Evolutionary conservation across 2,113 vertebrate species (phyloP).

Genomic region (Atrichornis clamosus): DNA sequence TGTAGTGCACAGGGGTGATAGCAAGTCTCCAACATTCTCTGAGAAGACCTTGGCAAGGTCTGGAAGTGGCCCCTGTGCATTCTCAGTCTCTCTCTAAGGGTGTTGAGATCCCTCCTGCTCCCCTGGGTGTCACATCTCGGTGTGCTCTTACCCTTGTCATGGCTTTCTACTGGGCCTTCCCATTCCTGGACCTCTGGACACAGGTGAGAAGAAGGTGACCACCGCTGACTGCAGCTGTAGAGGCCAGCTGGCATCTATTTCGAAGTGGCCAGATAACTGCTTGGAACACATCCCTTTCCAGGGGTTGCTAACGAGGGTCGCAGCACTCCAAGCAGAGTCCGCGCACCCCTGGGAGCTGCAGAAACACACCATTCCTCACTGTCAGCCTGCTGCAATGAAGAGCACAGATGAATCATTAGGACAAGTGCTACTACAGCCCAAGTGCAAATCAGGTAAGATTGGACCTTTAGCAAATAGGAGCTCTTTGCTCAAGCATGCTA

Average conservation of each 20-base stretch:
- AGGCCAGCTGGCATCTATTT: not conserved
- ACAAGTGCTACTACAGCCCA: constrained; percentile 51
- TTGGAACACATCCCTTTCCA: not conserved
- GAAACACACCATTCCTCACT: not conserved
- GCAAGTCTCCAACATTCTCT: not conserved
- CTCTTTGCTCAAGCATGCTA: not conserved
- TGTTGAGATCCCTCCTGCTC: not conserved
- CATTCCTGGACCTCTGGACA: not conserved
- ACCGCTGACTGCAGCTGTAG: not conserved
- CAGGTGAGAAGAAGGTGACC: not conserved
- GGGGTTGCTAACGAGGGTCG: not conserved
- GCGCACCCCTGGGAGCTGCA: not conserved
- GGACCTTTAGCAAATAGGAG: constrained; percentile 25
- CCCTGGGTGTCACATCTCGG: not conserved
- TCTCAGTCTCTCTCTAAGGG: not conserved
- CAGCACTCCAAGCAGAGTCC: not conserved
- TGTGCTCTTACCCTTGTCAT: accelerated
- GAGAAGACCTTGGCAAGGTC: not conserved
- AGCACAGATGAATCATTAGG: constrained; percentile 14
- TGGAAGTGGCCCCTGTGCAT: not conserved
- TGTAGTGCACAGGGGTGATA: not conserved
- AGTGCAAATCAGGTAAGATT: constrained; percentile 49
- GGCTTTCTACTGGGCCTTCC: not conserved
- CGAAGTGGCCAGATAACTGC: not conserved
- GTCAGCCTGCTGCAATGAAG: not conserved